Evolutionary conservation across 2,888 invertebrate genomes (phyloP).

Genomic region (Lacanobia oleracea): DNA sequence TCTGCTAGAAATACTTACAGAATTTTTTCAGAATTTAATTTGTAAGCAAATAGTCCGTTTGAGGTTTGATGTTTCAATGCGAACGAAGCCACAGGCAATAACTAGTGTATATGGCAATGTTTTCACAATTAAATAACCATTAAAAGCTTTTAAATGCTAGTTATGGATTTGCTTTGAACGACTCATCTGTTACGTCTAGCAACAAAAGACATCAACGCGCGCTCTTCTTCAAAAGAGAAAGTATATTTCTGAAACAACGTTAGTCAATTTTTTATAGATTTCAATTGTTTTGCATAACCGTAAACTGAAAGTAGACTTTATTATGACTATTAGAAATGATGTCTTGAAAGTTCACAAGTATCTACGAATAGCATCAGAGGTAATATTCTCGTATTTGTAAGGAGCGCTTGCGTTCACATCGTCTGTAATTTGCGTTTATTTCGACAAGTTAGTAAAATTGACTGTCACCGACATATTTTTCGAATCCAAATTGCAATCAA

Average conservation of each 20-base stretch:
- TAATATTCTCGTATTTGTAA: no score
- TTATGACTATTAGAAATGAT: background rate
- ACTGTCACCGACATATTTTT: no score
- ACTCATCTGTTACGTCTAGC: constrained; percentile 43
- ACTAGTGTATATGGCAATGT: background rate
- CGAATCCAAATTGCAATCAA: no score
- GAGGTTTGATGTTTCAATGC: no score
- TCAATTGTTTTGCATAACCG: constrained; percentile 24
- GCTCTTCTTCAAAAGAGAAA: constrained; percentile 62
- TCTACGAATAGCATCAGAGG: no score
- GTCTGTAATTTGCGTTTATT: no score
- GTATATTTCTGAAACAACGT: constrained; percentile 30
- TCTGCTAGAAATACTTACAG: no score
- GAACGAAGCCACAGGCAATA: background rate
- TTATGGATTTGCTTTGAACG: constrained; percentile 17
- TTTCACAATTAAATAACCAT: background rate
- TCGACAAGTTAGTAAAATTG: no score
- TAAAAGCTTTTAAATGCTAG: constrained; percentile 1
- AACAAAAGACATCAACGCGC: constrained; percentile 73
- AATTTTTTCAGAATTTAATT: background rate
- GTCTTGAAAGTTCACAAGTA: background rate
- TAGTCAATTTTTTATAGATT: constrained; percentile 20
- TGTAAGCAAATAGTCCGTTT: no score
- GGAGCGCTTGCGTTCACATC: no score
- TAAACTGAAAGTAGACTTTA: background rate